These are phyloP conservation scores for Podiceps cristatus DNA, from an alignment of 2,113 vertebrate genomes.

Conservation along the genomic window DNA sequence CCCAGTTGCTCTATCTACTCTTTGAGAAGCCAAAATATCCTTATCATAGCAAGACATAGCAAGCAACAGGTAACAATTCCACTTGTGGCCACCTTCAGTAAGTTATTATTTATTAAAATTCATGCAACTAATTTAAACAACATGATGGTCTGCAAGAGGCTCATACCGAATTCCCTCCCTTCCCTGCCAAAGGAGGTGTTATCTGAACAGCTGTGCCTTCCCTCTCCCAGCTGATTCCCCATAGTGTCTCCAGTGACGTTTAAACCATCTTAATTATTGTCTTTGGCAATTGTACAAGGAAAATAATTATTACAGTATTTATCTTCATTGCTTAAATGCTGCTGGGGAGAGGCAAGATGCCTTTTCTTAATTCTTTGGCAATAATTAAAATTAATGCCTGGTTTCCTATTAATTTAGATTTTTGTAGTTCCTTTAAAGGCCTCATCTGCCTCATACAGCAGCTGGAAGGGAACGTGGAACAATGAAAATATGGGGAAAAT, in stretches of 20 bases:
- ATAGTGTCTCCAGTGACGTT: background rate
- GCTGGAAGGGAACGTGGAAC: background rate
- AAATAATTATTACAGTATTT: conserved; percentile 42
- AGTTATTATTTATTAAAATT: background rate
- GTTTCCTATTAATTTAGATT: background rate
- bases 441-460: background rate
- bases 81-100: background rate
- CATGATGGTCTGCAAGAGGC: background rate
- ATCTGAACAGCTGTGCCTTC: background rate
- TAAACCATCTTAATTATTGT: background rate
- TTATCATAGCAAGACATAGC: background rate
- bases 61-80: background rate
- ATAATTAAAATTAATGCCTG: background rate
- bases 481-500: background rate
- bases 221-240: background rate
- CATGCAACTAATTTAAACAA: background rate
- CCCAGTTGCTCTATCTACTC: background rate
- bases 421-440: background rate
- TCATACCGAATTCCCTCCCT: background rate
- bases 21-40: background rate
- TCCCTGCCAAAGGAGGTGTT: background rate
- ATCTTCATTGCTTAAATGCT: conserved; percentile 24
- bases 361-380: background rate
- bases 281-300: background rate
- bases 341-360: background rate